A percentile compares a stretch with the other conserved stretches of the same genome.
Evolutionary conservation across 1,140 invertebrate species (phyloP).

Genomic region (Ceratina australensis): DNA sequence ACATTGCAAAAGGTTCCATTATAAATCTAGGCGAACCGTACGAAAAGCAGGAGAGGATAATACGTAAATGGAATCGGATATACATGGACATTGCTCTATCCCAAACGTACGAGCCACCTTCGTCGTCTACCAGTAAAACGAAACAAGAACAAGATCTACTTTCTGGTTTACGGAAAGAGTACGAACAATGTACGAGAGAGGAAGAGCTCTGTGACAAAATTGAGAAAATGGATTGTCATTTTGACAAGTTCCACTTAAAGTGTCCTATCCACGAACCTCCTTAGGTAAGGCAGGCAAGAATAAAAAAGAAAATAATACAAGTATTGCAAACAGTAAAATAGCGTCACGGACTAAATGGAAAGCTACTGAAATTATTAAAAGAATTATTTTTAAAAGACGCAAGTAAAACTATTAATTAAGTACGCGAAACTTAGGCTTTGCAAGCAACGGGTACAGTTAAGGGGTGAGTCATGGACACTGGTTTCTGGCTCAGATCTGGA

Average conservation of each 20-base stretch:
- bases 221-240: conserved; percentile 41
- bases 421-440: not conserved
- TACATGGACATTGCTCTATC: not conserved
- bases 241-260: conserved; percentile 17
- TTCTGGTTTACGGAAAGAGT: not conserved
- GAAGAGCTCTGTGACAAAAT: conserved; percentile 30
- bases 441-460: conserved; percentile 64
- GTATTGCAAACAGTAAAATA: not conserved
- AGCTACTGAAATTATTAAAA: not conserved
- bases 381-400: no score
- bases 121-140: not conserved
- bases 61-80: not conserved
- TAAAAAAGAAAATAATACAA: no score
- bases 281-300: no score
- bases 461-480: conserved; percentile 24
- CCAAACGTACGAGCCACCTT: not conserved
- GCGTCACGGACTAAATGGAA: not conserved
- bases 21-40: conserved; percentile 23
- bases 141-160: no score
- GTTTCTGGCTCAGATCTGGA: conserved; percentile 79
- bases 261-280: conserved; percentile 38
- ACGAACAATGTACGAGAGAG: not conserved
- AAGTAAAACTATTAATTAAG: not conserved
- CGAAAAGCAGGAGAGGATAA: not conserved
- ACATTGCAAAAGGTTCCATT: no score